Evolutionary conservation across 2,888 invertebrate species (phyloP), one percentile per base, ranked within the genome.

Genomic region (Diabrotica balteata): DNA sequence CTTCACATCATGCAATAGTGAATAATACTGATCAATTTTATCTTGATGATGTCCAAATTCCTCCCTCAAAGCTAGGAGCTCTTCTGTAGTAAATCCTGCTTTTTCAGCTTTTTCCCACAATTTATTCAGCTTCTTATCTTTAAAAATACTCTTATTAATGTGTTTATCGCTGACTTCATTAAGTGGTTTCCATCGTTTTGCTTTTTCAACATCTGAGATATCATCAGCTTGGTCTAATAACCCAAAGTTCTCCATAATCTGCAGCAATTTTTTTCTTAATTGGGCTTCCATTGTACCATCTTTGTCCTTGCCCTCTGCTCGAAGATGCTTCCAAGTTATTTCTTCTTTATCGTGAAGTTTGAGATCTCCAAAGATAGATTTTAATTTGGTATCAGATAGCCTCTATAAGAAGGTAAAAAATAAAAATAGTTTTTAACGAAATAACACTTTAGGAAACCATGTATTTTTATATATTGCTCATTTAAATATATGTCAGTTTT

Each of bases 311-410:
- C 93, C 93, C 75, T 96, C 94, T 54, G 91, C 87, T 80, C 91
- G 93, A 4, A 92, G 82, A 79, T 92, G 90, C 82, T 97, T 97
- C 82, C 90, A 90, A 0, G 91, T 89, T 47, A 96, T 86, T 85
- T 97, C 96, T 82, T 95, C 93, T 85, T 96, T 96, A 79, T 97
- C 97, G 71, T 97, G 97, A 53, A 96, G 88, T 86, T 93, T 94
- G 7, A 97, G 85, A 79, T 97, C 97, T 80, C 93, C 93, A 80
- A 93, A 95, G 22, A 97, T 81, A 0, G 94, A 94, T 78, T 93
- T 93, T 44, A 97, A 84, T 82, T 95, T 95, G 0, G 91, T 88
- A 79, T 94, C 93, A 6, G 94, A 91, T 51, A 97, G 82, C 69
- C 93, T 88, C 96, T 95, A 22, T 80, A 83, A 78, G 70, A 22